Conservation (phyloP, 2,888 invertebrate genomes). For the Aspidiotus rigidus region DNA sequence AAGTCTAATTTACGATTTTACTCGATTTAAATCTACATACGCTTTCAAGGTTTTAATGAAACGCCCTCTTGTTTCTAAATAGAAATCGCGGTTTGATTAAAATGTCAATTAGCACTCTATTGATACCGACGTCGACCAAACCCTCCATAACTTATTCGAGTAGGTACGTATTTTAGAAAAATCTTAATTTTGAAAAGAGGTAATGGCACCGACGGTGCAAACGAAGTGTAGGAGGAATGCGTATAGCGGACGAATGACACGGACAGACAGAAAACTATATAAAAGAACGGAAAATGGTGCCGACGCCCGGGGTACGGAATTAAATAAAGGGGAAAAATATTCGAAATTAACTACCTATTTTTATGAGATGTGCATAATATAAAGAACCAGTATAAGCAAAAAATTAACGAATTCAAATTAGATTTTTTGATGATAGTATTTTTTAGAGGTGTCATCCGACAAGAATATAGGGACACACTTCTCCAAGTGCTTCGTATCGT, state of each 20-base stretch:
- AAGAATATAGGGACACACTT: no score
- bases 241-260: no score
- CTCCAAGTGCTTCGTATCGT: no score
- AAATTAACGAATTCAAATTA: conserved; percentile 1
- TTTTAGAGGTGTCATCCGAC: no score
- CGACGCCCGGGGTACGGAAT: no score
- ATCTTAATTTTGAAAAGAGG: background rate
- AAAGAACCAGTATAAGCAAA: background rate
- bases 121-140: conserved; percentile 12
- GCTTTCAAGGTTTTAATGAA: conserved; percentile 29
- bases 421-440: background rate
- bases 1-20: conserved; percentile 31
- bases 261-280: no score
- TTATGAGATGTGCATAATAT: background rate
- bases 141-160: background rate
- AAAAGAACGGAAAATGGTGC: no score
- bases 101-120: conserved; percentile 30
- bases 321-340: background rate
- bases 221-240: no score
- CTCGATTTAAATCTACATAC: conserved; percentile 25
- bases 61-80: conserved; percentile 30
- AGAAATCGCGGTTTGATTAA: conserved; percentile 30
- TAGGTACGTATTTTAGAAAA: background rate
- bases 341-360: conserved; percentile 2
- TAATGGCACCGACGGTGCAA: background rate